Conservation (phyloP, 2,113 vertebrate species). For the human region DNA sequence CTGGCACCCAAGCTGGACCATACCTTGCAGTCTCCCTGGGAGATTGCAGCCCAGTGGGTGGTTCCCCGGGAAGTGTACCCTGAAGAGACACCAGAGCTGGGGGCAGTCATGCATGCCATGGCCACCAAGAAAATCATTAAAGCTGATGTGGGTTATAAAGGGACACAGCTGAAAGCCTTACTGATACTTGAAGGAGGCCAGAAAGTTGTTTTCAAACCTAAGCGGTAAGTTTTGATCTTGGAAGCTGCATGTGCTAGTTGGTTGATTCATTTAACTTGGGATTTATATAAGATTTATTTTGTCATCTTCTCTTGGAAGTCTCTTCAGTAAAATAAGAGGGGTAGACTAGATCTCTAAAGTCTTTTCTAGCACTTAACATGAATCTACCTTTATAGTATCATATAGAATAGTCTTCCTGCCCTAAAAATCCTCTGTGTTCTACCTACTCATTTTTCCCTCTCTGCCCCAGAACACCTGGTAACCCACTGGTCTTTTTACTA, state of each 20-base stretch:
- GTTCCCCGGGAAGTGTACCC: slow-evolving; percentile 98
- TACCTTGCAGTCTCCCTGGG: slow-evolving; percentile 98
- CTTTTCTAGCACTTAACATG: not conserved
- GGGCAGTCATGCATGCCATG: slow-evolving; percentile 94
- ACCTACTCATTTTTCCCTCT: not conserved
- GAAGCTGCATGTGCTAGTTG: accelerated
- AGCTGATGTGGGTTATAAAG: slow-evolving; percentile 97
- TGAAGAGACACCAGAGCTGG: slow-evolving; percentile 96
- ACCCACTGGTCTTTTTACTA: not conserved
- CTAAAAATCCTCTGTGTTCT: not conserved
- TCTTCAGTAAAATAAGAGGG: not conserved
- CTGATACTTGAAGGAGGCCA: slow-evolving; percentile 97
- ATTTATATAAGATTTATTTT: not conserved
- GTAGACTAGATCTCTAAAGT: not conserved
- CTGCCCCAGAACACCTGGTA: not conserved
- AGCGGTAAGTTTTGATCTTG: slow-evolving; percentile 86
- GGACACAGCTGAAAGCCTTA: slow-evolving; percentile 97
- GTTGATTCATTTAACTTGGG: not conserved
- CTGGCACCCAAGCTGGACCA: slow-evolving; percentile 93
- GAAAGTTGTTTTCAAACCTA: slow-evolving; percentile 99
- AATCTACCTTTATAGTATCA: not conserved
- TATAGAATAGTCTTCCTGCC: not conserved
- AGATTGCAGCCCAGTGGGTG: slow-evolving; percentile 98
- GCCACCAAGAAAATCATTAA: slow-evolving; percentile 91
- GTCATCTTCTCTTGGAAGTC: not conserved